Evolutionary conservation across 2,113 vertebrate genomes (phyloP).

Genomic region (Myanophis thanlyinensis): DNA sequence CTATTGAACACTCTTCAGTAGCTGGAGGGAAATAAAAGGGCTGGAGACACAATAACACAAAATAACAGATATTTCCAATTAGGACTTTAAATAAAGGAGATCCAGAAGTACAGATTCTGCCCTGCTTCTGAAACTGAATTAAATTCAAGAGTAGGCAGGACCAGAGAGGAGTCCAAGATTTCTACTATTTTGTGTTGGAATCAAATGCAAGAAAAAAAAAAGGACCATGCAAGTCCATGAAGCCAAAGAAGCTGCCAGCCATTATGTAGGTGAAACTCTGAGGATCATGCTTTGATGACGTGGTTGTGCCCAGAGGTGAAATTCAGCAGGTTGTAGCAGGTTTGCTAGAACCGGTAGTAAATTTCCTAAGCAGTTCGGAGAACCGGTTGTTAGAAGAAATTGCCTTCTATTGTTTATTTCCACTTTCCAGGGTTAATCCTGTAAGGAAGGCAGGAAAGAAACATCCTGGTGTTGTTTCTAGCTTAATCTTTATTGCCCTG

Average conservation of each 20-base stretch:
- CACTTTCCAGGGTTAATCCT: no score
- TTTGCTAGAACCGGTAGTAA: no score
- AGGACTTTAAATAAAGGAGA: conserved; percentile 55
- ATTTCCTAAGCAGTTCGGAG: no score
- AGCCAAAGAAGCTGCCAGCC: neutral
- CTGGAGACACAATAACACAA: conserved; percentile 35
- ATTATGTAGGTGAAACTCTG: neutral
- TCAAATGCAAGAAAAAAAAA: neutral
- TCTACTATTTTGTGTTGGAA: neutral
- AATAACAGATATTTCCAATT: neutral
- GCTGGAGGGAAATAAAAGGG: conserved; percentile 17
- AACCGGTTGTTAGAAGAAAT: no score
- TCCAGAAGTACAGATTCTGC: neutral
- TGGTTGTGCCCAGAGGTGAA: no score
- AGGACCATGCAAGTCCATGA: neutral
- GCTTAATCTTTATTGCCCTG: no score
- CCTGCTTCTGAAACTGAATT: neutral
- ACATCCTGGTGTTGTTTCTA: no score
- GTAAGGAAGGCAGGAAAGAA: no score
- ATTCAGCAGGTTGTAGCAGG: no score
- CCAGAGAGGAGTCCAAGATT: neutral
- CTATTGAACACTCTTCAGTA: conserved; percentile 38
- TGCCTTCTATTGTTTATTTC: no score
- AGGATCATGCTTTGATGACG: no score
- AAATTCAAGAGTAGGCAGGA: conserved; percentile 35